Evolutionary conservation across 2,888 invertebrate genomes (phyloP).

Genomic region (Sylvicola fuscatus): DNA sequence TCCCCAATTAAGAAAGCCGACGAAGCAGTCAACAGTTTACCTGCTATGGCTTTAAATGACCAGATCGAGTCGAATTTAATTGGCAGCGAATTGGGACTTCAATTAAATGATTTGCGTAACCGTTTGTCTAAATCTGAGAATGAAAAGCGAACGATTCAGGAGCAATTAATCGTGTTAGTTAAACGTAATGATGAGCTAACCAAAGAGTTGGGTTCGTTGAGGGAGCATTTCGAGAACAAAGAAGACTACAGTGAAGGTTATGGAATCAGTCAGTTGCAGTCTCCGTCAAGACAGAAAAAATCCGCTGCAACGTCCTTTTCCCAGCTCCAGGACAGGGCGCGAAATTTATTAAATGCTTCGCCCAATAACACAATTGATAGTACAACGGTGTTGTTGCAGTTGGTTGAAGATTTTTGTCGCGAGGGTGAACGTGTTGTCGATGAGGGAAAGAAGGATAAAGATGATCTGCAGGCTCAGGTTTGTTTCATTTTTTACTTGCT

Average conservation of each 20-base stretch:
- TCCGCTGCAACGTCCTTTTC: constrained; percentile 14
- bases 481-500: too few species aligned
- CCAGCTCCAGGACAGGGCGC: constrained; percentile 21
- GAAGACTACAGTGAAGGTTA: constrained; percentile 34
- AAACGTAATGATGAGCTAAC: constrained; percentile 33
- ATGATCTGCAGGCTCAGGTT: constrained; percentile 59
- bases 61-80: constrained; percentile 10
- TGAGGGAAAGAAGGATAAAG: constrained; percentile 39
- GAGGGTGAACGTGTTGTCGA: constrained; percentile 40
- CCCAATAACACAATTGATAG: constrained; percentile 21
- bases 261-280: constrained; percentile 12
- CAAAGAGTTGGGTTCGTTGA: constrained; percentile 24
- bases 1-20: constrained; percentile 7
- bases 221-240: constrained; percentile 20
- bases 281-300: constrained; percentile 11
- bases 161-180: background rate
- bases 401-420: constrained; percentile 39
- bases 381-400: constrained; percentile 26
- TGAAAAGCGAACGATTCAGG: constrained; percentile 10
- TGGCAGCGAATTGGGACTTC: constrained; percentile 25
- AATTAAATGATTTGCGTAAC: constrained; percentile 35
- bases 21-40: constrained; percentile 13
- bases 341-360: constrained; percentile 17
- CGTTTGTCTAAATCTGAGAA: constrained; percentile 22
- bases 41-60: constrained; percentile 18